A percentile compares a stretch with the other conserved stretches of the same genome.
Conservation (phyloP, 2,888 invertebrate genomes). For the Nemapogon koenigi region DNA sequence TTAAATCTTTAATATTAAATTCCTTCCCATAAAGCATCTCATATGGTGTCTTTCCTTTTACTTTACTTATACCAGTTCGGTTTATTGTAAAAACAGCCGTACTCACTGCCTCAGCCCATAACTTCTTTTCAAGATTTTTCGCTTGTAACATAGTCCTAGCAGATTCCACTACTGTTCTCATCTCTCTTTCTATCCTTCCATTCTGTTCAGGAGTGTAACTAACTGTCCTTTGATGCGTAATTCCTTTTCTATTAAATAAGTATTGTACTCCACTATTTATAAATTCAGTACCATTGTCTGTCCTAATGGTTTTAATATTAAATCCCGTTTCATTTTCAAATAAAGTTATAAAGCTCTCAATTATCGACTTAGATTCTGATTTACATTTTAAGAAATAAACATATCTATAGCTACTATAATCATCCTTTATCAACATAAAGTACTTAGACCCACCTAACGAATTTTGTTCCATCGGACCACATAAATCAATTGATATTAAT, state of each 20-base stretch:
- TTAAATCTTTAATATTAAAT: constrained; percentile 12
- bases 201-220: constrained; percentile 27
- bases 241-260: constrained; percentile 19
- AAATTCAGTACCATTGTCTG: constrained; percentile 6
- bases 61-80: constrained; percentile 9
- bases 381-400: constrained; percentile 1
- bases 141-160: constrained; percentile 18
- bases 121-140: constrained; percentile 14
- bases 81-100: constrained; percentile 12
- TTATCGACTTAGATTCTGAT: background rate
- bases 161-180: constrained; percentile 15
- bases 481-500: background rate
- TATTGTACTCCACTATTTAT: constrained; percentile 15
- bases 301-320: background rate
- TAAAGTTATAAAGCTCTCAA: background rate
- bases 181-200: constrained; percentile 24
- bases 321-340: background rate
- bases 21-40: constrained; percentile 12
- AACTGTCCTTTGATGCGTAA: constrained; percentile 20
- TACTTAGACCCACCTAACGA: constrained; percentile 1
- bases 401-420: background rate
- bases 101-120: constrained; percentile 17
- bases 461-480: background rate
- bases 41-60: constrained; percentile 8
- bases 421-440: background rate